These are phyloP conservation scores for Hesperia comma DNA, from an alignment of 2,888 invertebrate species.

Conservation along the genomic window DNA sequence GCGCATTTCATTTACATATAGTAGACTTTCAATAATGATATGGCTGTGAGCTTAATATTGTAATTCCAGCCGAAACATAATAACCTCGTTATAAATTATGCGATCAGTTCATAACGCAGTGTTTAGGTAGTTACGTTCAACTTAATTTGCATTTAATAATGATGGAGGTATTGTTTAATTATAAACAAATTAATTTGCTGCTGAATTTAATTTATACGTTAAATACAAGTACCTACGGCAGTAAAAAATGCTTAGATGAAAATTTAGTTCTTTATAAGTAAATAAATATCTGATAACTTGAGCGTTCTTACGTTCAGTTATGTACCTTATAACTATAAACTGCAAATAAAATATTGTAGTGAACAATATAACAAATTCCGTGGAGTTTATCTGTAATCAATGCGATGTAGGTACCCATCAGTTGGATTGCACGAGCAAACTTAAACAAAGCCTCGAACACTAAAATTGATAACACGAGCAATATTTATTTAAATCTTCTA, in stretches of 20 bases:
- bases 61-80: conserved; percentile 31
- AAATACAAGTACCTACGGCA: too few species aligned
- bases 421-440: not conserved
- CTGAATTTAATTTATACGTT: too few species aligned
- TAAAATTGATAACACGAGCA: not conserved
- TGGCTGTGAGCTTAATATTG: conserved; percentile 17
- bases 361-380: not conserved
- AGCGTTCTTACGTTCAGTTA: not conserved
- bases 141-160: conserved; percentile 21
- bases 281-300: too few species aligned
- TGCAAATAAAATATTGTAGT: not conserved
- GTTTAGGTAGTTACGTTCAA: conserved; percentile 7
- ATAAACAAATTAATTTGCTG: not conserved
- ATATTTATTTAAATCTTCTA: not conserved
- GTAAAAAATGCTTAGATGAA: too few species aligned
- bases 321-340: not conserved
- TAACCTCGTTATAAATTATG: conserved; percentile 24
- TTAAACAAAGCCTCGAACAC: not conserved
- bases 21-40: conserved; percentile 18
- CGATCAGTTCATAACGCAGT: conserved; percentile 21
- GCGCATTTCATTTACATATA: conserved; percentile 27
- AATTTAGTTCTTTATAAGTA: too few species aligned
- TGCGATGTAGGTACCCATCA: not conserved
- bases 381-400: conserved; percentile 4
- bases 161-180: not conserved